Percentiles rank a stretch among this genome's conserved stretches.
Conservation (phyloP, 1,140 invertebrate species). For the Dendrolimus punctatus region DNA sequence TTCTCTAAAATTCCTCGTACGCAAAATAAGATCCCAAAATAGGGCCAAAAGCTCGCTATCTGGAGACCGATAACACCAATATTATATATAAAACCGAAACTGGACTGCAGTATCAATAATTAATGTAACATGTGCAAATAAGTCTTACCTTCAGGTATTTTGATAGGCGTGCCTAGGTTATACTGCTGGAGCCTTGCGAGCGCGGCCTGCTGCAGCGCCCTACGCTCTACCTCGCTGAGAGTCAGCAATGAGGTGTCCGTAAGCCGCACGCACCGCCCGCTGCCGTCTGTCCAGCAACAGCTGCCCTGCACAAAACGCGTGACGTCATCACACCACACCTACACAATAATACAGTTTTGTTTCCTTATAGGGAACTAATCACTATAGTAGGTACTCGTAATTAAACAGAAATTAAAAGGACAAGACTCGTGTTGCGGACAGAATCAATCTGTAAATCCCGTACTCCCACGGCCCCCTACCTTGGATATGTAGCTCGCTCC, state of each 20-base stretch:
- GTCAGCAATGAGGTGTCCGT: constrained; percentile 79
- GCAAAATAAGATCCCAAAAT: no score
- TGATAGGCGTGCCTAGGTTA: constrained; percentile 85
- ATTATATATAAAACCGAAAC: background rate
- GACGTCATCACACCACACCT: constrained; percentile 53
- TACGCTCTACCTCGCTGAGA: constrained; percentile 86
- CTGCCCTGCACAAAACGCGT: constrained; percentile 79
- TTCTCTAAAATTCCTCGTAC: no score
- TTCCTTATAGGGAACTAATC: no score
- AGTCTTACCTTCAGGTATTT: constrained; percentile 64
- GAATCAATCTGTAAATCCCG: no score
- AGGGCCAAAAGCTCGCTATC: no score
- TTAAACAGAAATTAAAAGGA: no score
- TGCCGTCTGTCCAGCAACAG: constrained; percentile 86
- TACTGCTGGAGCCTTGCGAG: constrained; percentile 90
- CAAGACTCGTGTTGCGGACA: no score
- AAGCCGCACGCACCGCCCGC: constrained; percentile 82
- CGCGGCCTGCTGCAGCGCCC: constrained; percentile 86
- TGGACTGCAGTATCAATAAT: background rate
- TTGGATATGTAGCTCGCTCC: no score
- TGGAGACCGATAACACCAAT: no score
- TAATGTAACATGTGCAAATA: background rate
- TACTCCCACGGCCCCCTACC: no score
- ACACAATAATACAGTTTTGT: no score
- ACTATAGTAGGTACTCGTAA: no score